Percentiles rank a stretch among this genome's conserved stretches.
Conservation (phyloP, 2,888 invertebrate genomes). For the Leptinotarsa peninsularis region DNA sequence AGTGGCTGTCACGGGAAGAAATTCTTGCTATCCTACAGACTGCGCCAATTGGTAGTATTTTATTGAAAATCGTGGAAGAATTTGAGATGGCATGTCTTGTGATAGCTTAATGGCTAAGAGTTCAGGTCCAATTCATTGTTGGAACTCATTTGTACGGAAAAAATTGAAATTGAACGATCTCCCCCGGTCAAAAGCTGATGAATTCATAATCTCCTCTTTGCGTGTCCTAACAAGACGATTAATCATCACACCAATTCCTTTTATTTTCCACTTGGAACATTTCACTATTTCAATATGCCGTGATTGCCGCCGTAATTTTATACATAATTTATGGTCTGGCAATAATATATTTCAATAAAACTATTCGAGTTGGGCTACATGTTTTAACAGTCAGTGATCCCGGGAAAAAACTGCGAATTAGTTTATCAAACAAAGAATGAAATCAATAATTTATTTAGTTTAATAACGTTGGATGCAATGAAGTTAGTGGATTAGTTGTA, state of each 20-base stretch:
- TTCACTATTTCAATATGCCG: slow-evolving; percentile 1
- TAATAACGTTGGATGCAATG: no score
- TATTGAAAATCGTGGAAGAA: no score
- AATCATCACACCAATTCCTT: slow-evolving; percentile 1
- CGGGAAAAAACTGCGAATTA: background rate
- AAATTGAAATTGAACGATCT: background rate
- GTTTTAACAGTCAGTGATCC: background rate
- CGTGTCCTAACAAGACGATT: background rate
- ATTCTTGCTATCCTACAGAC: no score
- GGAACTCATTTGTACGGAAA: background rate
- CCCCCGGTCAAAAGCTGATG: background rate
- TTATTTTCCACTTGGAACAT: background rate
- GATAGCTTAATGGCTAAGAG: no score
- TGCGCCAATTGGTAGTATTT: no score
- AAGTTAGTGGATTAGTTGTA: no score
- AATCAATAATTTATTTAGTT: no score
- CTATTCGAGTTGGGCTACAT: background rate
- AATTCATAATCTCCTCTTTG: background rate
- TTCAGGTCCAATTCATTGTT: background rate
- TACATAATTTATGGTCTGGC: background rate
- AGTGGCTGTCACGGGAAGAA: no score
- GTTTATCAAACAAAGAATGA: no score
- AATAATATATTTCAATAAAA: background rate
- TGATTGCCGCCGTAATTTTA: background rate
- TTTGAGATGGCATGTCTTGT: no score